phyloP scores from a whole-genome alignment of 2,888 invertebrate genomes.

The Xanthia togata region DNA sequence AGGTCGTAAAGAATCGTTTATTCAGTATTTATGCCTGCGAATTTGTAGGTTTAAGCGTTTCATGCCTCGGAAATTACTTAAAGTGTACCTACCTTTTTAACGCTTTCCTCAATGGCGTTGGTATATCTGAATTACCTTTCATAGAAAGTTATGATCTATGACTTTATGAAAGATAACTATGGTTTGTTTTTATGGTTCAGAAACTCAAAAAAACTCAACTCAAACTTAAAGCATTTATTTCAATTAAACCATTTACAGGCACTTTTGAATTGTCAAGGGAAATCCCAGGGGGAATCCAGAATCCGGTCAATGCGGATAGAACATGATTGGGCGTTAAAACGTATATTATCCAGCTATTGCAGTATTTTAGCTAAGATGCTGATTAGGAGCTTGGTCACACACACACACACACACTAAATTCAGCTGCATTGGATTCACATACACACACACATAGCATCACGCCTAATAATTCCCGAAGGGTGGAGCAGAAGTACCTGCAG shows the following conservation, averaged over 20 bases:
- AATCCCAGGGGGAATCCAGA: too few species aligned
- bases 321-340: neutral
- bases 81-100: slow-evolving; percentile 25
- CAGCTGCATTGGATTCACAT: neutral
- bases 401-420: neutral
- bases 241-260: too few species aligned
- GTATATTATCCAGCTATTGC: neutral
- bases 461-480: neutral
- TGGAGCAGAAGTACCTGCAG: neutral
- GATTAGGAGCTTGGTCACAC: too few species aligned
- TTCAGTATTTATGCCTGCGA: slow-evolving; percentile 48
- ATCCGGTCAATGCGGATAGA: neutral
- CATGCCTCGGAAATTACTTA: slow-evolving; percentile 16
- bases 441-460: neutral
- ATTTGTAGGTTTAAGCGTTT: slow-evolving; percentile 55
- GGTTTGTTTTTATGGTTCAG: neutral
- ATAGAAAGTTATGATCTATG: neutral
- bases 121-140: neutral
- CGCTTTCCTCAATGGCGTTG: neutral
- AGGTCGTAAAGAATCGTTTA: slow-evolving; percentile 52
- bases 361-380: neutral
- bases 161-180: neutral
- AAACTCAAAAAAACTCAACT: too few species aligned
- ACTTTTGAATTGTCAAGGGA: too few species aligned
- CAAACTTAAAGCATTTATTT: too few species aligned